Conservation (phyloP, 2,797 vertebrate species). For the Parambassis ranga region DNA sequence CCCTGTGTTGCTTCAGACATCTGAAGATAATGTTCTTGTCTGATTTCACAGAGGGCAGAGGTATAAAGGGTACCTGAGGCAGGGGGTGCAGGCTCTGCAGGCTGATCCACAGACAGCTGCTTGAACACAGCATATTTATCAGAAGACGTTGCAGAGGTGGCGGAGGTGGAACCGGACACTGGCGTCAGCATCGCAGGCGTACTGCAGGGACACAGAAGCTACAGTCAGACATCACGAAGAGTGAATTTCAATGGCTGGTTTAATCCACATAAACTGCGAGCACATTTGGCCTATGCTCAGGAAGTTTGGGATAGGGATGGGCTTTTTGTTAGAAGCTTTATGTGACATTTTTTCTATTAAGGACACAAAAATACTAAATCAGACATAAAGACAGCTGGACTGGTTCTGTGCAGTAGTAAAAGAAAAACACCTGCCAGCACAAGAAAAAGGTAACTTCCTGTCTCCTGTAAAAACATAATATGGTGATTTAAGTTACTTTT, state of each 20-base stretch:
- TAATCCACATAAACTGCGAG: constrained; percentile 34
- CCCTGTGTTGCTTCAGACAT: background rate
- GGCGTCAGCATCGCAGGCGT: constrained; percentile 89
- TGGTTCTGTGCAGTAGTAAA: background rate
- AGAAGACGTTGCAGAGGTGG: constrained; percentile 66
- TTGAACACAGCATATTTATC: constrained; percentile 98
- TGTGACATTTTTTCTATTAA: background rate
- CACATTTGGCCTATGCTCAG: constrained; percentile 3
- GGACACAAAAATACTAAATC: background rate
- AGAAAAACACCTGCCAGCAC: background rate
- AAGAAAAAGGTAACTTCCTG: no score
- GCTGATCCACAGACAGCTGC: constrained; percentile 88
- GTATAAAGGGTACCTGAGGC: constrained; percentile 84
- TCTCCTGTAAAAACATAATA: no score
- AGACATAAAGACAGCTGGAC: background rate
- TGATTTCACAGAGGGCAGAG: background rate
- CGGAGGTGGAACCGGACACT: constrained; percentile 84
- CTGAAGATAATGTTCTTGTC: background rate
- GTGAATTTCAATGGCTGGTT: constrained; percentile 7
- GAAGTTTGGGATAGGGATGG: constrained; percentile 9
- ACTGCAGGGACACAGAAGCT: constrained; percentile 72
- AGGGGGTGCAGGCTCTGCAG: constrained; percentile 80
- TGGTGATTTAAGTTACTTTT: no score
- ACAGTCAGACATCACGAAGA: constrained; percentile 22
- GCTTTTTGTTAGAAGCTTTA: background rate